Base-by-base conservation (phyloP, 2,113 vertebrate species). In the Brachypteracias leptosomus region DNA sequence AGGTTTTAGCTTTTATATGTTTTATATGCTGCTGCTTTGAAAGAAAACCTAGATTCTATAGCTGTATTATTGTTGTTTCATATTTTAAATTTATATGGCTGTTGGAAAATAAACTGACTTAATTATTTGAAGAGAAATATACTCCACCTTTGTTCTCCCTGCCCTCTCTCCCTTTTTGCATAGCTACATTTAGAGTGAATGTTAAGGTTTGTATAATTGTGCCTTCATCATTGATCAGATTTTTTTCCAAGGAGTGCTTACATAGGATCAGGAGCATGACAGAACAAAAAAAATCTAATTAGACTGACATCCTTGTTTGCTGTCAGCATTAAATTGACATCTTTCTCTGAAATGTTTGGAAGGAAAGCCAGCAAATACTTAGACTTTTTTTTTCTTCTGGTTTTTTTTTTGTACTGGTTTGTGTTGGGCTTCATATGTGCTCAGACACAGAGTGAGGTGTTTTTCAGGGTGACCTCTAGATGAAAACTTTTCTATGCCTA, bases 1-100 rank as follows among this genome's bases (percentile, higher is more conserved):
- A 98, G 95, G 94, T 98, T 98, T 98, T 98, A 98, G 98, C 98
- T 98, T 98, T 98, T 98, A 78, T 98, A 98, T 98, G 98, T 98
- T 98, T 98, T 98, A 97, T 98, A 98, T 97, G 97, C 97, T 95
- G 96, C 98, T 98, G 98, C 98, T 98, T 98, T 98, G 96, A 97
- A 97, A 97, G 94, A 98, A 96, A 98, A 97, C 94, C 85, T 97
- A 97, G 96, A 98, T 98, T 98, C 97, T 97, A 96, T 98, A 97
- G 97, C 90, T 97, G 97, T 98, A 97, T 97, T 98, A 97, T 94
- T 97, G 97, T 97, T 97, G 97, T 98, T 98, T 98, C 97, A 94
- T 97, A 98, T 96, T 97, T 98, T 91, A 98, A 97, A 98, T 98
- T 98, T 98, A 96, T 98, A 98, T 98, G 96, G 96, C 95, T 97